phyloP scores from a whole-genome alignment of 2,888 invertebrate species.

The Catonia carolina region DNA sequence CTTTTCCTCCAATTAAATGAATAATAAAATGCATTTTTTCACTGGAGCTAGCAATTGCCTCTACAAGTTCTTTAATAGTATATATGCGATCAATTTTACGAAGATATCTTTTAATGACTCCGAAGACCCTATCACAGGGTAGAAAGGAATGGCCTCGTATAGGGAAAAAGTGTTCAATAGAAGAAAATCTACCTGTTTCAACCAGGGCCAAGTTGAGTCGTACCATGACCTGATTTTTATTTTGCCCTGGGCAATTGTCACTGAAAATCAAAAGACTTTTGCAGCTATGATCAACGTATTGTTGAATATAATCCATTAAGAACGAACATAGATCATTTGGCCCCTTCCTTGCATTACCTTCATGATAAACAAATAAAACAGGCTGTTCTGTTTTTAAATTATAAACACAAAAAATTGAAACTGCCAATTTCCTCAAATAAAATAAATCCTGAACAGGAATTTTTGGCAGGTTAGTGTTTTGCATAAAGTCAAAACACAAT shows the following conservation, averaged over 20 bases:
- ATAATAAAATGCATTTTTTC: no score
- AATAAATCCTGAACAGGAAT: no score
- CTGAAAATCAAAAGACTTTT: constrained; percentile 26
- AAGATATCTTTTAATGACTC: constrained; percentile 14
- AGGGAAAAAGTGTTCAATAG: constrained; percentile 8
- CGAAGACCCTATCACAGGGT: no score
- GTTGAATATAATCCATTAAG: not conserved
- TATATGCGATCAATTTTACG: constrained; percentile 15
- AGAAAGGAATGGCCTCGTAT: constrained; percentile 18
- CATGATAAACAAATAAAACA: not conserved
- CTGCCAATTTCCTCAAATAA: constrained; percentile 1
- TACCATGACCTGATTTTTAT: constrained; percentile 23
- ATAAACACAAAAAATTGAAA: constrained; percentile 2
- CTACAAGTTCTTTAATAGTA: not conserved
- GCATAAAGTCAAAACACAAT: constrained; percentile 26
- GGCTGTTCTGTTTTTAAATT: constrained; percentile 2
- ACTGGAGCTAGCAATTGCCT: constrained; percentile 11
- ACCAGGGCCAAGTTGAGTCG: constrained; percentile 14
- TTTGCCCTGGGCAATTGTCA: no score
- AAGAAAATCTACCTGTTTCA: no score
- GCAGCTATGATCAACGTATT: constrained; percentile 9
- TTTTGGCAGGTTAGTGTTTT: constrained; percentile 14
- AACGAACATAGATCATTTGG: no score
- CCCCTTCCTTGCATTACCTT: not conserved
- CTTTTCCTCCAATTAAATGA: no score